phyloP scores from a whole-genome alignment of 1,140 invertebrate species.

The Conus ventricosus region DNA sequence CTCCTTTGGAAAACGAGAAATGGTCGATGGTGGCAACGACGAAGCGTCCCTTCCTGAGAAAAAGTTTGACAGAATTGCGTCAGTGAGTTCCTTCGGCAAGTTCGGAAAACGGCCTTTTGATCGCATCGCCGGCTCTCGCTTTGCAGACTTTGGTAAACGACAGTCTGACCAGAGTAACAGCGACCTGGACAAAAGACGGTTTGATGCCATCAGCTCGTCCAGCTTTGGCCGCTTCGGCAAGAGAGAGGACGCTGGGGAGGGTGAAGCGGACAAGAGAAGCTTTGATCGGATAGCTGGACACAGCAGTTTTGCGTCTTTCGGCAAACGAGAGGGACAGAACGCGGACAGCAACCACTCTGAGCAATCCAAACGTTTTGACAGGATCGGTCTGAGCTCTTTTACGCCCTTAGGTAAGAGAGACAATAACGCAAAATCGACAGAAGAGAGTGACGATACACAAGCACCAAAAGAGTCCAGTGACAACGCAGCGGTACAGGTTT shows the following conservation, averaged over 20 bases:
- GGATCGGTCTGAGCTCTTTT: neutral
- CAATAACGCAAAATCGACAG: neutral
- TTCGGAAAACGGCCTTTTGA: slow-evolving; percentile 20
- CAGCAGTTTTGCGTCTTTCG: neutral
- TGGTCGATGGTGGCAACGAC: neutral
- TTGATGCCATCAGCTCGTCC: neutral
- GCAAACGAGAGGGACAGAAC: neutral
- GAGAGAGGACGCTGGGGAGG: neutral
- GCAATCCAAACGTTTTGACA: slow-evolving; percentile 6
- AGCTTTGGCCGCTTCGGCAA: slow-evolving; percentile 11
- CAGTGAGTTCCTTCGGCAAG: slow-evolving; percentile 1
- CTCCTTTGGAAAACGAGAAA: slow-evolving; percentile 8
- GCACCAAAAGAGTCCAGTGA: neutral
- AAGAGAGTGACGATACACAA: neutral
- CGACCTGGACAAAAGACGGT: neutral
- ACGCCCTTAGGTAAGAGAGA: slow-evolving; percentile 13
- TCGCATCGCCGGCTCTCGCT: neutral
- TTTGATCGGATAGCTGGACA: neutral
- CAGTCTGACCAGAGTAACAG: neutral
- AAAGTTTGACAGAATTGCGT: slow-evolving; percentile 24
- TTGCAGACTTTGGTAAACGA: neutral
- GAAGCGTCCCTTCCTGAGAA: neutral
- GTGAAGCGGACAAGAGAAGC: neutral
- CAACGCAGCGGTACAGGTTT: neutral
- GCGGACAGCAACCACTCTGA: too few relatives aligned